Conservation (phyloP, 1,140 invertebrate species). For the Diachasma alloeum region DNA sequence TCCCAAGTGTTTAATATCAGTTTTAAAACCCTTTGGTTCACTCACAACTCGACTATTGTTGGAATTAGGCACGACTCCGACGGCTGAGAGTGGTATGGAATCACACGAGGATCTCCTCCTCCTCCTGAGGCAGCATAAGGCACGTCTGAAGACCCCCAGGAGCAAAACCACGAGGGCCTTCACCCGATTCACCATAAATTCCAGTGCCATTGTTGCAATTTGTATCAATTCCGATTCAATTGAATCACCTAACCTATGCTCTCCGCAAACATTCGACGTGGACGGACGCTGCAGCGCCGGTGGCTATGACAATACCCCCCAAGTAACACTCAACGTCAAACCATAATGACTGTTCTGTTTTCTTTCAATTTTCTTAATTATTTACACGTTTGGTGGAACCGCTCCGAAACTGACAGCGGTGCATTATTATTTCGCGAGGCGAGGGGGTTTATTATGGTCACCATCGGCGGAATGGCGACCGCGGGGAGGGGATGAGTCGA, state of each 20-base stretch:
- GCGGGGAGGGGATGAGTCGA: no score
- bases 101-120: constrained; percentile 64
- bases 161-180: constrained; percentile 64
- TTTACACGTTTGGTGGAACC: no score
- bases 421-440: no score
- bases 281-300: not conserved
- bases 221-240: not conserved
- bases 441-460: no score
- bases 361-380: not conserved
- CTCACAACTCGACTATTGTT: constrained; percentile 18
- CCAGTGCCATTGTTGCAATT: constrained; percentile 47
- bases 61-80: constrained; percentile 63
- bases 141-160: constrained; percentile 61
- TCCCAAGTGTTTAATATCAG: no score
- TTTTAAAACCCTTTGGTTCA: no score
- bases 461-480: no score
- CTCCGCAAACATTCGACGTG: constrained; percentile 4
- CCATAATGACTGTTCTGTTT: not conserved
- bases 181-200: constrained; percentile 60
- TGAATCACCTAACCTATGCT: constrained; percentile 6
- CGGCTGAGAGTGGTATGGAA: constrained; percentile 63
- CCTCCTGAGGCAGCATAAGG: constrained; percentile 67
- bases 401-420: no score
- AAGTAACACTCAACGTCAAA: not conserved
- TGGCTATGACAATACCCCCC: not conserved